Conservation (phyloP, 2,113 vertebrate genomes). For the Forbesichthys agassizii region DNA sequence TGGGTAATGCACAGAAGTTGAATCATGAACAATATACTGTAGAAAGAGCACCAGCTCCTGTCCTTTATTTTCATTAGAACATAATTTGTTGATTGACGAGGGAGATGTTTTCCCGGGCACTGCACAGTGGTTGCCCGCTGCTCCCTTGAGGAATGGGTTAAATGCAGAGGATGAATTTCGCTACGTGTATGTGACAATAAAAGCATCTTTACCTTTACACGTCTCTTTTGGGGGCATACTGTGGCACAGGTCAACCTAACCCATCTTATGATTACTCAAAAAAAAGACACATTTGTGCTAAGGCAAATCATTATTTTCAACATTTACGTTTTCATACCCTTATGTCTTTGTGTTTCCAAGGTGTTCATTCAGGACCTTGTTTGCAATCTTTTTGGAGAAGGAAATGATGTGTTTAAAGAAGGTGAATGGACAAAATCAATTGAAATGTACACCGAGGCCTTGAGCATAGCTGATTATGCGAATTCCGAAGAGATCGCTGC, state of each 20-base stretch:
- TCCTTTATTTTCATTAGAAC: too few relatives aligned
- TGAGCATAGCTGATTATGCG: slow-evolving; percentile 92
- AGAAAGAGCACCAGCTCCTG: too few relatives aligned
- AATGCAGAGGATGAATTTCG: too few relatives aligned
- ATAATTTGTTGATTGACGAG: too few relatives aligned
- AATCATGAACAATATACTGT: too few relatives aligned
- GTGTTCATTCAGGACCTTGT: slow-evolving; percentile 90
- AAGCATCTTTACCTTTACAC: too few relatives aligned
- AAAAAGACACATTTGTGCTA: neutral
- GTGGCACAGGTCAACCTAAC: neutral
- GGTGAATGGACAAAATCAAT: slow-evolving; percentile 85
- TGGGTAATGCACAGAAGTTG: too few relatives aligned
- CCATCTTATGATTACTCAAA: neutral
- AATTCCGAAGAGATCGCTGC: slow-evolving; percentile 89
- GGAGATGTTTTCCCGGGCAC: too few relatives aligned
- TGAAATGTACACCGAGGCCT: slow-evolving; percentile 90
- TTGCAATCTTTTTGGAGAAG: slow-evolving; percentile 92
- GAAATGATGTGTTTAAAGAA: slow-evolving; percentile 90
- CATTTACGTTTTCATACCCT: too few relatives aligned
- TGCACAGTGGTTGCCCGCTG: too few relatives aligned
- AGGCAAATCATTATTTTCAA: neutral
- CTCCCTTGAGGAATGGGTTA: too few relatives aligned
- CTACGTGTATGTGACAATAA: too few relatives aligned
- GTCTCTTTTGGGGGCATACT: neutral
- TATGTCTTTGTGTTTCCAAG: slow-evolving; percentile 59